Evolutionary conservation across 2,113 vertebrate genomes (phyloP), one percentile per base, ranked within the genome.

Genomic region (Dipodomys spectabilis): DNA sequence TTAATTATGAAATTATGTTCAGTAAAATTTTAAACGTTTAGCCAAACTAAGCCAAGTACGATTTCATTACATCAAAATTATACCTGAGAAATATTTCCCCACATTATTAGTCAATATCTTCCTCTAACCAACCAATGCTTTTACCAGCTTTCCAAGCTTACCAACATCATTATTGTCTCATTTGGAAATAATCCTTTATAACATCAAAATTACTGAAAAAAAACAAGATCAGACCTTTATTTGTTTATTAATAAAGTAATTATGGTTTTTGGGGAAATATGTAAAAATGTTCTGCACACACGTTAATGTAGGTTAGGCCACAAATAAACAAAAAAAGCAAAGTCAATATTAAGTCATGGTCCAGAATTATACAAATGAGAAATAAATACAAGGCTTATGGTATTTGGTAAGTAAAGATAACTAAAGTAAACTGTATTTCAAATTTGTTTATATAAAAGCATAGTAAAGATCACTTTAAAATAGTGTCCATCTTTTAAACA

Each of bases 361-460:
- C 92, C 94, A 96, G 92, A 94, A 94, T 94, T 92, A 97, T 83
- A 92, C 79, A 82, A 69, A 91, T 19, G 93, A 87, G 94, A 97
- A 97, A 92, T 84, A 97, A 87, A 97, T 49, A 82, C 15, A 96
- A 0, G 12, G 94, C 79, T 89, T 96, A 49, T 57, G 86, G 88
- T 93, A 96, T 73, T 92, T 87, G 86, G 39, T 98, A 96, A 92
- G 95, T 71, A 92, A 97, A 96, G 91, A 94, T 95, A 97, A 82
- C 94, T 93, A 97, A 97, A 96, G 92, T 90, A 96, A 94, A 93
- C 49, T 93, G 84, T 94, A 87, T 96, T 96, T 96, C 67, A 97
- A 87, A 92, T 92, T 93, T 94, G 92, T 96, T 98, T 97, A 96
- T 97, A 98, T 96, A 98, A 98, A 98, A 98, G 95, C 96, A 96